Evolutionary conservation across 1,140 invertebrate genomes (phyloP), one percentile per base, ranked within the genome.

Genomic region (Lasioglossum albipes): DNA sequence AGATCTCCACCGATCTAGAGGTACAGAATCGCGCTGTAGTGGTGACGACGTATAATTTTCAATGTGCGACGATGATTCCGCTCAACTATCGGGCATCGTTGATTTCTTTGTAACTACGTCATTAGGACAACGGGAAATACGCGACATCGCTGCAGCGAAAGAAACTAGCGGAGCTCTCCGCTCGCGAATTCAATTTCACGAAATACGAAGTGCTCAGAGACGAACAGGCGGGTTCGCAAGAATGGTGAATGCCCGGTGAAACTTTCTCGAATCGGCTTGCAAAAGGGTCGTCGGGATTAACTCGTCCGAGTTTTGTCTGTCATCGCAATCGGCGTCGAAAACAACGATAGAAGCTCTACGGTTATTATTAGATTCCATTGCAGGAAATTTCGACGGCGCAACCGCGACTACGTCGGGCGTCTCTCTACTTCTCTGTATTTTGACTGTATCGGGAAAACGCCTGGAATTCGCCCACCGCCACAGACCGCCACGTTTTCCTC

Each of bases 171-270:
- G 27, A 52, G 36, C 73, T 41, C 13, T 36, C 27, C 42, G 31
- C 4, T 27, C 36, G 45, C 62, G n/a, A 75, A 75, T 75, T 66
- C 62, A 75, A 75, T 75, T 67, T 75, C 31, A n/a, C 73, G 61
- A 62, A 49, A 22, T 16, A 54, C 12, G 54, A 75, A 41, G 18
- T 41, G 41, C 27, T 31, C 22, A 27, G 45, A 22, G 20, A 45
- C 13, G 20, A 9, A 64, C 61, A 45, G 12, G 2, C 13, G 9
- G 52, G 12, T 16, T 54, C 52, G 52, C 52, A 54, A 54, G 52
- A 54, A 54, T 16, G 52, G 45, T 12, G 22, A 7, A 31, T 62
- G n/a, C n/a, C 10, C 27, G n/a, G 5, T 13, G 27, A 18, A 54
- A 65, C 45, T 75, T 66, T 20, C 27, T 7, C 20, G 73, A 52